Conservation (phyloP, 1,140 invertebrate genomes). For the Telenomus remus region DNA sequence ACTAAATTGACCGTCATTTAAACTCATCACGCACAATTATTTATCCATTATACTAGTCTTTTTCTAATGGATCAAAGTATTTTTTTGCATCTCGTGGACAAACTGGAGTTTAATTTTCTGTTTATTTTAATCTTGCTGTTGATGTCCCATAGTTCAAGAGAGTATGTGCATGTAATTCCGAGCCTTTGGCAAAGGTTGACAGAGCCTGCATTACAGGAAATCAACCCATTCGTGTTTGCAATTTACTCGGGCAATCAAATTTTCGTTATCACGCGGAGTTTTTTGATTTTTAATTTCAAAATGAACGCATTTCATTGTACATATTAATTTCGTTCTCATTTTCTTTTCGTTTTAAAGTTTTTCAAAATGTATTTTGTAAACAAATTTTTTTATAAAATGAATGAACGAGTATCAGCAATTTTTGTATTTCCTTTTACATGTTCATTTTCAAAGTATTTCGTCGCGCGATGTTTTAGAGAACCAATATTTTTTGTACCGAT, state of each 20-base stretch:
- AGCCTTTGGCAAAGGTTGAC: constrained; percentile 60
- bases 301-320: constrained; percentile 23
- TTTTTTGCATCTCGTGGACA: constrained; percentile 31
- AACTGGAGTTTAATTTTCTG: constrained; percentile 16
- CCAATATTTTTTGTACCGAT: too few species aligned
- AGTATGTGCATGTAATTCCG: constrained; percentile 43
- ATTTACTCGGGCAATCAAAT: constrained; percentile 29
- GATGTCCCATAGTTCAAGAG: constrained; percentile 1
- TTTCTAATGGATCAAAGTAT: too few species aligned
- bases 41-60: constrained; percentile 4
- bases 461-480: too few species aligned
- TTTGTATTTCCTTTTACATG: too few species aligned
- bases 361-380: too few species aligned
- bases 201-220: constrained; percentile 62
- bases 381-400: too few species aligned
- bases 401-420: too few species aligned
- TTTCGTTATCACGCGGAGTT: constrained; percentile 12
- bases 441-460: too few species aligned
- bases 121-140: constrained; percentile 23
- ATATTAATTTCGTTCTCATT: too few species aligned
- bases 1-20: background rate
- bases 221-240: constrained; percentile 45
- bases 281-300: constrained; percentile 10
- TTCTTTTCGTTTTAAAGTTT: too few species aligned
- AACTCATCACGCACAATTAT: constrained; percentile 8